Base-by-base conservation (phyloP, 2,113 vertebrate genomes). In the Talpa occidentalis region DNA sequence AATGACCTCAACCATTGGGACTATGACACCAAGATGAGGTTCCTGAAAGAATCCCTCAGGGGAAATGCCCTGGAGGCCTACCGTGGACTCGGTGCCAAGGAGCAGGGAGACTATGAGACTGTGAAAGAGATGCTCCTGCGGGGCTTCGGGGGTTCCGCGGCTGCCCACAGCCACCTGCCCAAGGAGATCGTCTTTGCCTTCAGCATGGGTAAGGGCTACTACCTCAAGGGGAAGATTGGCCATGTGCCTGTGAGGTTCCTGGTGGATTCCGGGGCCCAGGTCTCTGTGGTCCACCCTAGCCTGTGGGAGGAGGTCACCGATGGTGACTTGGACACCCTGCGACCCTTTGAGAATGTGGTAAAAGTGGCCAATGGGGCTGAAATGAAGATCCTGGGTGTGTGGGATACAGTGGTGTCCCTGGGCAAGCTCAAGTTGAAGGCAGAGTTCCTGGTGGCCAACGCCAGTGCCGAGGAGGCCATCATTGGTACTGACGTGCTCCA, bases 141-240 rank as follows among this genome's bases (percentile, higher is more conserved):
- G 59, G 54, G 81, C 35, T 97, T 97, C 0, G 92, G 67, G 47
- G 62, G 2, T 7, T n/a, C 88, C 0, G 10, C 8, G 17, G 56
- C 15, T 0, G 0, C 66, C 49, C n/a, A 1, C 49, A 35, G 73
- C 78, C 49, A 52, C 60, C 35, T 44, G 22, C 96, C 97, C 73
- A 96, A 92, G 80, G 97, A 97, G 92, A 97, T 97, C 26, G 11
- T 97, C 72, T 97, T 97, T 67, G 97, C 97, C 92, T 90, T 96
- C 92, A 97, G 97, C 94, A 97, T 97, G 97, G 97, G 97, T 49
- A 97, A 97, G 94, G 97, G 97, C 44, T 97, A 97, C 93, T 97
- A 97, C 90, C 97, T 97, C 78, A 97, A 97, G 67, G 97, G 97
- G n/a, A 97, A 96, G 30, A 97, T 97, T 15, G 95, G 88, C 19